phyloP scores from a whole-genome alignment of 1,140 invertebrate genomes.

The Homalodisca vitripennis region DNA sequence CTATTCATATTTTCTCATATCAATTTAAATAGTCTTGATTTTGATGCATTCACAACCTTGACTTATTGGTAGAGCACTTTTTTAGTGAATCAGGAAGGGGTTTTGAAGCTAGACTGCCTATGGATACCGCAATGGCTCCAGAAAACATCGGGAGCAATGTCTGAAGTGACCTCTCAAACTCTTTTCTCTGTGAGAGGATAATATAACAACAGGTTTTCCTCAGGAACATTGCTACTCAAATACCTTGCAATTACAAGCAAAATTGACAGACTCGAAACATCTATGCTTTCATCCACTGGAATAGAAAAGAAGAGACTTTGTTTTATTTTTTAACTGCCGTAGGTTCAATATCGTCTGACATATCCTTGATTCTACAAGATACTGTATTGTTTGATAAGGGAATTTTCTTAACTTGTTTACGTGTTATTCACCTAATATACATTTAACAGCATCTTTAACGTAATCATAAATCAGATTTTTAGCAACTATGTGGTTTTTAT shows the following conservation, averaged over 20 bases:
- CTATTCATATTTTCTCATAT: slow-evolving; percentile 46
- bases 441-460: slow-evolving; percentile 7
- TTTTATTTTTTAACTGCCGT: not conserved
- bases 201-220: slow-evolving; percentile 30
- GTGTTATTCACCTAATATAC: slow-evolving; percentile 1
- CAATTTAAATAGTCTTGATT: slow-evolving; percentile 36
- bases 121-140: slow-evolving; percentile 38
- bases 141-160: slow-evolving; percentile 18
- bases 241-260: slow-evolving; percentile 33
- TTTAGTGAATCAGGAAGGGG: slow-evolving; percentile 23
- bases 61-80: slow-evolving; percentile 30
- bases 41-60: slow-evolving; percentile 36
- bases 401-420: slow-evolving; percentile 1
- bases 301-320: slow-evolving; percentile 26
- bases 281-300: slow-evolving; percentile 30
- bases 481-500: slow-evolving; percentile 12
- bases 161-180: slow-evolving; percentile 21
- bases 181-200: slow-evolving; percentile 21
- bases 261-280: slow-evolving; percentile 26
- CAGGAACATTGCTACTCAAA: slow-evolving; percentile 16
- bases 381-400: slow-evolving; percentile 20
- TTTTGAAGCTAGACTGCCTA: slow-evolving; percentile 34
- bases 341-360: slow-evolving; percentile 15
- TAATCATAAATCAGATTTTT: slow-evolving; percentile 8
- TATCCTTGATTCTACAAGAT: not conserved